phyloP scores from a whole-genome alignment of 2,797 vertebrate species.

The Lepus oiostolus region DNA sequence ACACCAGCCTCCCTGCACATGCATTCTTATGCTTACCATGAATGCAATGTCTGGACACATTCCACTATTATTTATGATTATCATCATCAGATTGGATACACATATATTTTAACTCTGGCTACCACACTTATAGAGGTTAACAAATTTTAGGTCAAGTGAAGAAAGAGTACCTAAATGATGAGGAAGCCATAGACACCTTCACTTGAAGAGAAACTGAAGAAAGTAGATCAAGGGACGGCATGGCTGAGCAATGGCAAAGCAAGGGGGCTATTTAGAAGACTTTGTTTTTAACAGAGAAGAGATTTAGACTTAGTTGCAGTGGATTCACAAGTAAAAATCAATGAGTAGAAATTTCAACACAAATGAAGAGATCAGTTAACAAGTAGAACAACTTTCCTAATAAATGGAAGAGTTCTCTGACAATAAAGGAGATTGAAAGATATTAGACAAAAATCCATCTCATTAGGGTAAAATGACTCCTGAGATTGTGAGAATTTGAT shows the following conservation, averaged over 20 bases:
- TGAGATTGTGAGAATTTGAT: conserved; percentile 32
- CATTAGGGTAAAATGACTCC: conserved; percentile 7
- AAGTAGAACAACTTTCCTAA: conserved; percentile 7
- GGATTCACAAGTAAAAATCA: conserved; percentile 19
- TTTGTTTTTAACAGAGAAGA: conserved; percentile 16
- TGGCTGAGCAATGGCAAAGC: not conserved
- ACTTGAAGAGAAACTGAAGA: not conserved
- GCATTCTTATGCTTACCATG: not conserved
- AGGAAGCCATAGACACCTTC: not conserved
- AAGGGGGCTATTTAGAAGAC: not conserved
- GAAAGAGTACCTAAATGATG: not conserved
- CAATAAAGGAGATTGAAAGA: not conserved
- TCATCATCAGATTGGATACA: not conserved
- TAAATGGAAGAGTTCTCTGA: conserved; percentile 10
- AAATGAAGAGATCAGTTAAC: not conserved
- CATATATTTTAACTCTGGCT: not conserved
- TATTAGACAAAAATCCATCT: not conserved
- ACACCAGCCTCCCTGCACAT: no score
- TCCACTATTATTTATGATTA: no score
- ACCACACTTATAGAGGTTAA: not conserved
- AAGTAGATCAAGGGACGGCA: not conserved
- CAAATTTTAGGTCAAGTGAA: not conserved
- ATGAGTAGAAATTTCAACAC: conserved; percentile 18
- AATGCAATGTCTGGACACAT: not conserved
- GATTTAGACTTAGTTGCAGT: not conserved